These are phyloP conservation scores for Ceratoteleas bidentatus DNA, from an alignment of 1,140 invertebrate genomes.

Conservation along the genomic window DNA sequence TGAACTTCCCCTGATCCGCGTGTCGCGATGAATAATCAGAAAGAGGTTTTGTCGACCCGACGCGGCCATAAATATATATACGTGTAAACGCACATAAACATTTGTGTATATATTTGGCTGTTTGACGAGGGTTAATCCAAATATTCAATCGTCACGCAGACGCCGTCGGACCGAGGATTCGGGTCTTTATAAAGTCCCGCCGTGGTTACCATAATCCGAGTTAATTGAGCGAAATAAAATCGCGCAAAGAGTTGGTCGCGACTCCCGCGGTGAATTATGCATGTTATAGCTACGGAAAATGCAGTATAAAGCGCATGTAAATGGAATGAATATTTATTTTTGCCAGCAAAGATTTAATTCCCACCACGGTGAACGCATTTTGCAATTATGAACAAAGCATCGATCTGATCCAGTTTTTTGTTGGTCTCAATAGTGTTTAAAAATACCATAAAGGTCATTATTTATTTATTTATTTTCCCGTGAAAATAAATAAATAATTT, in stretches of 20 bases:
- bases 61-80: constrained; percentile 52
- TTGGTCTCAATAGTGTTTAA: no score
- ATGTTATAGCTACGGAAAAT: constrained; percentile 44
- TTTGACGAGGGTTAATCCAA: constrained; percentile 60
- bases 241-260: constrained; percentile 10
- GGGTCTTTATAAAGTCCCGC: constrained; percentile 10
- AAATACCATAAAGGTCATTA: no score
- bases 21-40: constrained; percentile 76
- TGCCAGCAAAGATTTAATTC: constrained; percentile 16
- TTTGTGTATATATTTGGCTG: constrained; percentile 1
- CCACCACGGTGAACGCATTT: not conserved
- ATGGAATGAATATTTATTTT: constrained; percentile 54
- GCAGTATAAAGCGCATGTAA: constrained; percentile 46
- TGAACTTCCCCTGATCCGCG: constrained; percentile 72
- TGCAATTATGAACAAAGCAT: no score
- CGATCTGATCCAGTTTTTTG: no score
- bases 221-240: constrained; percentile 43
- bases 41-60: constrained; percentile 67
- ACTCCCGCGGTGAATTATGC: constrained; percentile 44
- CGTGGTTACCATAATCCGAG: constrained; percentile 27
- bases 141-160: constrained; percentile 47
- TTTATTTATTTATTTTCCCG: no score
- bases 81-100: not conserved
- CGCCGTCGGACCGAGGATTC: constrained; percentile 32
- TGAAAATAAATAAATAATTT: no score